Conservation (phyloP, 2,797 vertebrate genomes). For the Clarias fuscus region DNA sequence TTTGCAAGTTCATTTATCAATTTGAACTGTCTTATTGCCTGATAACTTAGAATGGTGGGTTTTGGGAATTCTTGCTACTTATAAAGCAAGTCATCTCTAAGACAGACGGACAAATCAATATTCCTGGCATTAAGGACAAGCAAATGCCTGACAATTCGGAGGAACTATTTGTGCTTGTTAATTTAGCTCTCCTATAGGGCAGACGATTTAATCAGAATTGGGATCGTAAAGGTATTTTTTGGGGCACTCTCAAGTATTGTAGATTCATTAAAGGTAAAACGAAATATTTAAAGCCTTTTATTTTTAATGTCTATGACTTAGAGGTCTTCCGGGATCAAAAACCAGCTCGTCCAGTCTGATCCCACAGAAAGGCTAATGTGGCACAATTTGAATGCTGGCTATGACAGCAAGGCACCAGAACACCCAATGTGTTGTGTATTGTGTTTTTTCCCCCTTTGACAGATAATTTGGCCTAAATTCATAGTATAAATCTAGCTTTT, state of each 20-base stretch:
- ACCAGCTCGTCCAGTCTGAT: no score
- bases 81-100: background rate
- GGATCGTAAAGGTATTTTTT: background rate
- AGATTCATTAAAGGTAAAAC: no score
- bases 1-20: background rate
- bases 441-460: background rate
- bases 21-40: background rate
- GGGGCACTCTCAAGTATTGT: no score
- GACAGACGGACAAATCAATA: background rate
- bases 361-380: no score
- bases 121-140: background rate
- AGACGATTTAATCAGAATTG: background rate
- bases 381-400: no score
- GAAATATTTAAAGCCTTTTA: no score
- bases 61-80: background rate
- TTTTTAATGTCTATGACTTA: no score
- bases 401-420: no score
- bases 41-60: background rate
- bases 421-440: no score
- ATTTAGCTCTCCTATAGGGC: background rate
- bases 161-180: background rate
- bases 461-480: background rate
- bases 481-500: background rate
- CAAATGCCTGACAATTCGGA: background rate
- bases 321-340: no score